These are phyloP conservation scores for Clarias laeviceps DNA, from an alignment of 2,797 vertebrate species.

Conservation along the genomic window DNA sequence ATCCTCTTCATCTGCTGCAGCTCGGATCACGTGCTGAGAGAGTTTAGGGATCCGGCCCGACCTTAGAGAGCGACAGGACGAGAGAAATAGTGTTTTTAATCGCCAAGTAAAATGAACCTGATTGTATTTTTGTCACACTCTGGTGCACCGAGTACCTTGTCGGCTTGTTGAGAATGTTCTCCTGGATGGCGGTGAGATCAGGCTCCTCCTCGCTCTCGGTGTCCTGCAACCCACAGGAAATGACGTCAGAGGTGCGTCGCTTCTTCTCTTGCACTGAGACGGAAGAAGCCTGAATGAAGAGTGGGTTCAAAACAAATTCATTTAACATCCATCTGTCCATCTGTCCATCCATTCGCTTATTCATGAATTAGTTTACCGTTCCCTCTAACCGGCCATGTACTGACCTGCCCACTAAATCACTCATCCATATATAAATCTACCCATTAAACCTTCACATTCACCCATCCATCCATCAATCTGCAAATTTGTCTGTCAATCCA, in stretches of 20 bases:
- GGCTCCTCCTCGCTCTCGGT: constrained; percentile 61
- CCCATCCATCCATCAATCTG: background rate
- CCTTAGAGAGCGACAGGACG: constrained; percentile 56
- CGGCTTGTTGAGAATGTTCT: constrained; percentile 65
- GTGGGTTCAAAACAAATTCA: background rate
- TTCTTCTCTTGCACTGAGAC: constrained; percentile 27
- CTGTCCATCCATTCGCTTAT: background rate
- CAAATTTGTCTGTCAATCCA: background rate
- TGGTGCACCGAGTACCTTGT: constrained; percentile 68
- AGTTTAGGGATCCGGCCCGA: constrained; percentile 77
- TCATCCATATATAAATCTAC: background rate
- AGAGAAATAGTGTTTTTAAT: background rate
- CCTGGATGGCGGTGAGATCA: constrained; percentile 52
- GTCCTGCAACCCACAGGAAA: constrained; percentile 63
- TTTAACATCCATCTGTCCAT: background rate
- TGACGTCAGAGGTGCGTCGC: constrained; percentile 32
- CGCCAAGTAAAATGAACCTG: background rate
- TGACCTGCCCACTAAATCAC: background rate
- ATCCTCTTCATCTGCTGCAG: constrained; percentile 62
- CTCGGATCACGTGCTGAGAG: constrained; percentile 66
- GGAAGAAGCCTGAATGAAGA: constrained; percentile 54
- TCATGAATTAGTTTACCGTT: background rate
- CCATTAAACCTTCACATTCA: background rate
- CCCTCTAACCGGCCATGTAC: background rate
- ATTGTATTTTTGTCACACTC: background rate